phyloP scores from a whole-genome alignment of 2,888 invertebrate species.

The Drosophila rubida region DNA sequence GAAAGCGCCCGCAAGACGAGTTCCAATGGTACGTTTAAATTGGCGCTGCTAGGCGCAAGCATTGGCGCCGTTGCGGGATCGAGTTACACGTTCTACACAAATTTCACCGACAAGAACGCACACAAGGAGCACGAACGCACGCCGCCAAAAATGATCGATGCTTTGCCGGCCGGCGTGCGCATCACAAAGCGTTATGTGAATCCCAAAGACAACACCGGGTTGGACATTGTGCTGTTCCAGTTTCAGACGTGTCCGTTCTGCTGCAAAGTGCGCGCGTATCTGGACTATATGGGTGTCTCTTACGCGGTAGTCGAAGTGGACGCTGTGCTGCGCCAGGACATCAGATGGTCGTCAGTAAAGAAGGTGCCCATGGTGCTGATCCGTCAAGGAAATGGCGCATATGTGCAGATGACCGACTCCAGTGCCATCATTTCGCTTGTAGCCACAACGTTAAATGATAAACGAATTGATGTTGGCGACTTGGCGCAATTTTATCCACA shows the following conservation, averaged over 20 bases:
- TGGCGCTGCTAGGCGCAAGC: conserved; percentile 87
- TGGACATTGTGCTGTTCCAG: conserved; percentile 96
- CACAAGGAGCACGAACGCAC: conserved; percentile 84
- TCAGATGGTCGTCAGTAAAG: conserved; percentile 96
- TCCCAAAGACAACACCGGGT: conserved; percentile 88
- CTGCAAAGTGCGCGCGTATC: conserved; percentile 94
- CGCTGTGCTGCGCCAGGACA: conserved; percentile 95
- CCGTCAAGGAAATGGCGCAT: conserved; percentile 89
- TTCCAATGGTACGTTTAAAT: conserved; percentile 84
- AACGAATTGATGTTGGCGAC: conserved; percentile 87
- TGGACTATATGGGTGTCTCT: conserved; percentile 96
- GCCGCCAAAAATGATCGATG: conserved; percentile 83
- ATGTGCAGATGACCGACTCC: conserved; percentile 96
- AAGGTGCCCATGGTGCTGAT: conserved; percentile 97
- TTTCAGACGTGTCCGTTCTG: conserved; percentile 99
- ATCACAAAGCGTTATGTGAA: conserved; percentile 88
- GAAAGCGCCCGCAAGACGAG: conserved; percentile 28
- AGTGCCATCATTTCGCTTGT: conserved; percentile 96
- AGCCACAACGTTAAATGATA: conserved; percentile 90
- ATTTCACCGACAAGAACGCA: conserved; percentile 70
- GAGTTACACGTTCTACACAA: conserved; percentile 84
- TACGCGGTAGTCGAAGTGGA: conserved; percentile 99
- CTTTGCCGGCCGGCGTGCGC: conserved; percentile 86
- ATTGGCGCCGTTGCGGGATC: conserved; percentile 87
- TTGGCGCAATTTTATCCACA: conserved; percentile 91